Percentiles rank a stretch among this genome's conserved stretches.
phyloP scores from a whole-genome alignment of 2,888 invertebrate genomes.

The Pasiphila rectangulata region DNA sequence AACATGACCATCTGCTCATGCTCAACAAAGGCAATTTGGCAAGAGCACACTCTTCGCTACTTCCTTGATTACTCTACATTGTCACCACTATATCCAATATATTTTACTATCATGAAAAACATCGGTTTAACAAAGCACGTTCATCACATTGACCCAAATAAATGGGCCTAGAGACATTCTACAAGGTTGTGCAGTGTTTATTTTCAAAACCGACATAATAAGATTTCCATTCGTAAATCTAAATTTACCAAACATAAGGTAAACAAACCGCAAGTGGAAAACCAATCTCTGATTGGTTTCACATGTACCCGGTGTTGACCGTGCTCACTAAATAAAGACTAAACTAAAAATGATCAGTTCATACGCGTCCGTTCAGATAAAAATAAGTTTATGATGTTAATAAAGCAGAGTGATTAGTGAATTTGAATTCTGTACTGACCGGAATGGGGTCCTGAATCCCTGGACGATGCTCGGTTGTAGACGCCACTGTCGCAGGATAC shows the following conservation, averaged over 20 bases:
- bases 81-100: constrained; percentile 5
- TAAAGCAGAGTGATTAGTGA: constrained; percentile 41
- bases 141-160: constrained; percentile 78
- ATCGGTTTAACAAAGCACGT: constrained; percentile 61
- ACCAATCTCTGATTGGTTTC: constrained; percentile 53
- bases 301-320: constrained; percentile 60
- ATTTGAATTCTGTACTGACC: constrained; percentile 53
- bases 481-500: constrained; percentile 81
- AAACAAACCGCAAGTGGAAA: constrained; percentile 71
- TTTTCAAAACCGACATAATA: constrained; percentile 76
- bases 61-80: constrained; percentile 13
- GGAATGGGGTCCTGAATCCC: constrained; percentile 78
- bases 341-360: constrained; percentile 44
- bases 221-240: constrained; percentile 66
- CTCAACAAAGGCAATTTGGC: constrained; percentile 20
- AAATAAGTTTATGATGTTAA: constrained; percentile 62
- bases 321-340: constrained; percentile 57
- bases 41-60: constrained; percentile 5
- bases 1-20: constrained; percentile 11
- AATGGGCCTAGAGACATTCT: constrained; percentile 62
- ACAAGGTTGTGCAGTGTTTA: constrained; percentile 75
- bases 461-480: constrained; percentile 81
- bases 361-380: constrained; percentile 49
- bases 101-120: constrained; percentile 23
- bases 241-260: constrained; percentile 74